Base-by-base conservation (phyloP, 2,888 invertebrate genomes). In the Keiferia lycopersicella region DNA sequence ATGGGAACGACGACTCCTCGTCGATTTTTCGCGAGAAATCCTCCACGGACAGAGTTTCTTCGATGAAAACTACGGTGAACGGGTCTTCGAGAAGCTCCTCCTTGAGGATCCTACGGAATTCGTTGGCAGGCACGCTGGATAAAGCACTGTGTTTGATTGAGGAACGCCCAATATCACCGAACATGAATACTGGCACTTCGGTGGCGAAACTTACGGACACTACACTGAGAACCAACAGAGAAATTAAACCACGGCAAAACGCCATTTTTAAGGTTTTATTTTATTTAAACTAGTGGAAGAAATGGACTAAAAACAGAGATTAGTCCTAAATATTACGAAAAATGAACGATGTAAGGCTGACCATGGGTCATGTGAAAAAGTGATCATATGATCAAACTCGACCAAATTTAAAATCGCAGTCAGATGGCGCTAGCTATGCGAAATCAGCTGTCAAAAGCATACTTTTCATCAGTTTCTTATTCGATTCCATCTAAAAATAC, bases 161-260 rank as follows among this genome's bases (percentile, higher is more conserved):
- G 62, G 72, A 68, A 53, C 76, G 76, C 10, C 76, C 73, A 61
- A 87, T 67, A 67, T 91, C 86, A 38, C 92, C 93, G 94, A 94
- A 94, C 66, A 94, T 71, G 69, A 92, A 89, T 58, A 93, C 93
- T 68, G 94, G 94, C 48, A 94, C 93, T 68, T 89, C 84, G 64
- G 87, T 88, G 38, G 87, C 79, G 69, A 73, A 79, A 70, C 75
- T 78, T 75, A 80, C 76, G 68, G 76, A 78, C 68, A 83, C 77
- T 70, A 84, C 82, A 84, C 86, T 83, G 83, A 91, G 67, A 75
- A 86, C 79, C 86, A 91, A 80, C 67, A 88, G 76, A 68, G 82
- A 75, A 74, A 88, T 85, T 78, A 88, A 81, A 74, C 83, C 73
- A 81, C 86, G 88, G 88, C 88, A 82, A 79, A 83, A 86, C 74